These are phyloP conservation scores for Acestrorhynchus altus DNA, from an alignment of 2,797 vertebrate genomes.

Conservation along the genomic window DNA sequence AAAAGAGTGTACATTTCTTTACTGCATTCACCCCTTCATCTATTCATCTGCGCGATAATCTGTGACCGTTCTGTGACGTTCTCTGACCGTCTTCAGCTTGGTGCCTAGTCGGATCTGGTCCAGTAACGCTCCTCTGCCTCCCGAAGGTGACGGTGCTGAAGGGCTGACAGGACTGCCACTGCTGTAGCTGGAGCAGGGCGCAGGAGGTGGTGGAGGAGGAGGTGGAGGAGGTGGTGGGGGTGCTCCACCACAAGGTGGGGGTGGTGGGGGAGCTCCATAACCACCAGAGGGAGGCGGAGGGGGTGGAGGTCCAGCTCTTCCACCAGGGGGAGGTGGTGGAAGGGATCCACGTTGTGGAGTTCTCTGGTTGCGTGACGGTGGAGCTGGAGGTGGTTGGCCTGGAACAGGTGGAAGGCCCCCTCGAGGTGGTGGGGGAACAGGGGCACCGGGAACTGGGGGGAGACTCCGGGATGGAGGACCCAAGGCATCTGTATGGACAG, in stretches of 20 bases:
- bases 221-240: slow-evolving; percentile 62
- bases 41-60: background rate
- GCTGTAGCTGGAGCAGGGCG: slow-evolving; percentile 8
- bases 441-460: slow-evolving; percentile 28
- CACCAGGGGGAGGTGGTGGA: slow-evolving; percentile 59
- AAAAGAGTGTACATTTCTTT: background rate
- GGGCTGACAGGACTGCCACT: slow-evolving; percentile 55
- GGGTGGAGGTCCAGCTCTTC: slow-evolving; percentile 39
- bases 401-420: slow-evolving; percentile 68
- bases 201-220: slow-evolving; percentile 57
- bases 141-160: slow-evolving; percentile 45
- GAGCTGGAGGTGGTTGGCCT: slow-evolving; percentile 48
- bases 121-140: slow-evolving; percentile 74
- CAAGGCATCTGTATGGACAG: slow-evolving; percentile 22
- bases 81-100: slow-evolving; percentile 79
- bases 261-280: slow-evolving; percentile 54
- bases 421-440: slow-evolving; percentile 59
- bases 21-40: too few relatives aligned
- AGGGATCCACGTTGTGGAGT: slow-evolving; percentile 52
- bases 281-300: slow-evolving; percentile 43
- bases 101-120: slow-evolving; percentile 82
- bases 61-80: background rate
- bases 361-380: slow-evolving; percentile 46
- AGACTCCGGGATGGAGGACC: slow-evolving; percentile 34
- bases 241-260: slow-evolving; percentile 52